Evolutionary conservation across 2,113 vertebrate species (phyloP), one percentile per base, ranked within the genome.

Genomic region (Sprattus sprattus): DNA sequence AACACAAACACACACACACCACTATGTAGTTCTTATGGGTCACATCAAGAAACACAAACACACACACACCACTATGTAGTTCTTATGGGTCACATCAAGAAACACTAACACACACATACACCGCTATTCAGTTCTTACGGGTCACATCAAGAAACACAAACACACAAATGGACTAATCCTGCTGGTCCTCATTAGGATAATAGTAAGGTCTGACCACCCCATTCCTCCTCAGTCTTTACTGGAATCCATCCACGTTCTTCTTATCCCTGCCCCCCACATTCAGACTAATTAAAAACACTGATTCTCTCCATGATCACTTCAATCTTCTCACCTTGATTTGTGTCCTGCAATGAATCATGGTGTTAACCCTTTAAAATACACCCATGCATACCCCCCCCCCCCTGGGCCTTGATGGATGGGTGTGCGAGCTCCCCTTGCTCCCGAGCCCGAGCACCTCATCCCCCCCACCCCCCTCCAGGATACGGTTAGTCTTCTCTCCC

Each of bases 251-350:
- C 1, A 28, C 28, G 11, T 25, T 25, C 64, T 25, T 25, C 64
- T 11, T 67, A 67, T 10, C 1, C n/a, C n/a, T 10, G n/a, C 64
- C 54, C 20, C 39, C 39, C 39, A 39, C 39, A 39, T 39, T 39
- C 18, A 54, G 52, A 64, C 64, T 67, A 67, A 67, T 67, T 67
- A 67, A 67, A 67, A 67, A 11, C 64, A 67, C n/a, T 67, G 52
- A 57, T 57, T 57, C 16, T 57, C 52, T 57, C 18, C 13, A 20
- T 60, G 54, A 60, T 18, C 54, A 22, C 20, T 67, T 67, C 25
- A 67, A 67, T 67, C 54, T 60, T 18, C 54, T n/a, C 54, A 60
- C 20, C 54, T 8, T 7, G 8, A 67, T 13, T 28, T 25, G 10
- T 10, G 60, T 7, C 60, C 60, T n/a, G 22, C 60, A n/a, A n/a